These are phyloP conservation scores for Hypocryptadius cinnamomeus DNA, from an alignment of 2,113 vertebrate genomes.

Conservation along the genomic window DNA sequence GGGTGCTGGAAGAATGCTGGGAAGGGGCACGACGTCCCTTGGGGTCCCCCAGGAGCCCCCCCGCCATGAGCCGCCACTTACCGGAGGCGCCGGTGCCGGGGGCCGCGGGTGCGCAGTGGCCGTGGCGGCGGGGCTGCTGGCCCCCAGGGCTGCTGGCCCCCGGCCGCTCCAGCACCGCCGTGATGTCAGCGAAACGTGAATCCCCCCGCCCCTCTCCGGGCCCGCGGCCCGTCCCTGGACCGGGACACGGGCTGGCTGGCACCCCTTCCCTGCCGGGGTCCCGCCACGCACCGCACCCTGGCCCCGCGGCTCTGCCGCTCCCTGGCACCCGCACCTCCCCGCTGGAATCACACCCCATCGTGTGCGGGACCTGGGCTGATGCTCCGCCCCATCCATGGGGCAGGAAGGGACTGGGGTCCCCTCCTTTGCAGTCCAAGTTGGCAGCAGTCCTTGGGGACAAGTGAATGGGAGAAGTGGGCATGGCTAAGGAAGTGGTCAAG, in stretches of 20 bases:
- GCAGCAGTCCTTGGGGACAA: not conserved
- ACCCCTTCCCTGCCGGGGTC: slow-evolving; percentile 41
- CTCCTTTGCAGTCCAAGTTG: not conserved
- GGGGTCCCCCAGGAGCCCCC: not conserved
- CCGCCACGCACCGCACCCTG: not conserved
- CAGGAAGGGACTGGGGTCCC: not conserved
- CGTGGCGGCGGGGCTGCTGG: not conserved
- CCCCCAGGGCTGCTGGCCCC: not conserved
- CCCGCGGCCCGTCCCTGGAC: slow-evolving; percentile 27
- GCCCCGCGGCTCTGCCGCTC: not conserved
- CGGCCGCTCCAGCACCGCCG: slow-evolving; percentile 10
- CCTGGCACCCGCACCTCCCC: not conserved
- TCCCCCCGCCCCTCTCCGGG: slow-evolving; percentile 41
- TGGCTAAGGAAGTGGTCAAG: not conserved
- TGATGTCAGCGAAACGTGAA: slow-evolving; percentile 55
- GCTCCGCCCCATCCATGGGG: not conserved
- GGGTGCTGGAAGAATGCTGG: not conserved
- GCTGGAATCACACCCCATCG: not conserved
- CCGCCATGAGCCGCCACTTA: not conserved
- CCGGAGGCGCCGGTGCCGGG: not conserved
- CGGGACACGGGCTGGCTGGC: not conserved
- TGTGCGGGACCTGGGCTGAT: not conserved
- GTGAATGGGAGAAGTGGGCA: not conserved
- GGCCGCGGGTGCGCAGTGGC: not conserved
- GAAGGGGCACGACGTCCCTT: not conserved